Evolutionary conservation across 2,113 vertebrate species (phyloP).

Genomic region (Cyanocitta stelleri): DNA sequence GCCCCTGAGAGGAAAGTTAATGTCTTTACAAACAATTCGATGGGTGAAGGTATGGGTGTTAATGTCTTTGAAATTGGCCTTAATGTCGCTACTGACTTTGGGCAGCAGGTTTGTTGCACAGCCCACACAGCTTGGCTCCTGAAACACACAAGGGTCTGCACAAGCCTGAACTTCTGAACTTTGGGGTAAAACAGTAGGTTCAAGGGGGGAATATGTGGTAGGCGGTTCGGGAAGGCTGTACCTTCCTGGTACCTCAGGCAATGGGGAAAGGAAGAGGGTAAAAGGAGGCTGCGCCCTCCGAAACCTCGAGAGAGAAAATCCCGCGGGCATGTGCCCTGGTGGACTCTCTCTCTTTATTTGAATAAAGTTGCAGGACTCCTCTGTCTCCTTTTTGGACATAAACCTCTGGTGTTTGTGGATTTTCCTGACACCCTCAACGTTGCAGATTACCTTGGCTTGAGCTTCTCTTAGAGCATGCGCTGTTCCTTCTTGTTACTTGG

Average conservation of each 20-base stretch:
- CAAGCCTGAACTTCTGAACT: background rate
- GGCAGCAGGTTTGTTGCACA: background rate
- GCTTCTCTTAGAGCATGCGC: fast-evolving
- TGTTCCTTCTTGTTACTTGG: background rate
- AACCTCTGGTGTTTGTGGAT: background rate
- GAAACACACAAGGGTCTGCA: background rate
- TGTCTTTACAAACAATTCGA: background rate
- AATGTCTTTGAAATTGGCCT: background rate
- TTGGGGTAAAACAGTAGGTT: background rate
- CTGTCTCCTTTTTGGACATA: background rate
- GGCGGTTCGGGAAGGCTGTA: fast-evolving
- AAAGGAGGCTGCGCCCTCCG: fast-evolving
- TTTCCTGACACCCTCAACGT: background rate
- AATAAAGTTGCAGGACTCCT: background rate
- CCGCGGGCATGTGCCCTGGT: fast-evolving
- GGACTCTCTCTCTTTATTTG: background rate
- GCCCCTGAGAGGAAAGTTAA: background rate
- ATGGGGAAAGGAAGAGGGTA: background rate
- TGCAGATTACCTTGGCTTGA: background rate
- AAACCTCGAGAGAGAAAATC: background rate
- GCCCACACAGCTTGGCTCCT: background rate
- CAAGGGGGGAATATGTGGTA: background rate
- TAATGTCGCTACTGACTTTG: background rate
- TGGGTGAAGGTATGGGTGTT: background rate
- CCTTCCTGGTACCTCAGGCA: background rate